These are phyloP conservation scores for Choreutis nemorana DNA, from an alignment of 2,888 invertebrate species.

Conservation along the genomic window DNA sequence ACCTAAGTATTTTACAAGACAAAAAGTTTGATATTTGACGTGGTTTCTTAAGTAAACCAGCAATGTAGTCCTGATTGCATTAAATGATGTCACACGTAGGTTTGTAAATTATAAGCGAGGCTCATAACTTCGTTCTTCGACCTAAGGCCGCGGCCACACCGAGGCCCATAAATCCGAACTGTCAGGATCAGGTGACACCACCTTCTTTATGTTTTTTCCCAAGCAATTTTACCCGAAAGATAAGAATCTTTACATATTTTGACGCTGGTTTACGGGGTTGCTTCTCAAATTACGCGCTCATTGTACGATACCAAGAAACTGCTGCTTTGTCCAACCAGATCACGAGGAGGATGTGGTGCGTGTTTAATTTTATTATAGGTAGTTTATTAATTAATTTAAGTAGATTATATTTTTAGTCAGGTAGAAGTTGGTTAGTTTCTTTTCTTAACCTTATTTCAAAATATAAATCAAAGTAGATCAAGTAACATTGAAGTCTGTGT, in stretches of 20 bases:
- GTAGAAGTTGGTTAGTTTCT: no score
- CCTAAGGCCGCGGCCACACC: constrained; percentile 63
- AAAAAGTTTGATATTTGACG: constrained; percentile 12
- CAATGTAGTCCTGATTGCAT: constrained; percentile 2
- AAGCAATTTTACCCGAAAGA: constrained; percentile 67
- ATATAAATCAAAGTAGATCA: no score
- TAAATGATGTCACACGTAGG: constrained; percentile 21
- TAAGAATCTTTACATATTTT: constrained; percentile 68
- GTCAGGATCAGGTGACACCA: constrained; percentile 67
- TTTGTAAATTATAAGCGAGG: constrained; percentile 56
- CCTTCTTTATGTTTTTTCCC: constrained; percentile 69
- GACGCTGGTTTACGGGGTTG: constrained; percentile 59
- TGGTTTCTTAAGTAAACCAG: constrained; percentile 5
- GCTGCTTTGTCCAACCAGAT: constrained; percentile 31
- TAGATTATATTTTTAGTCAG: no score
- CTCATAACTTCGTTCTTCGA: constrained; percentile 51
- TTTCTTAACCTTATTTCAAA: no score
- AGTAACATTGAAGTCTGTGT: no score
- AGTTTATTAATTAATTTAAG: no score
- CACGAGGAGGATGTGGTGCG: no score
- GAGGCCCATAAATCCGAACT: constrained; percentile 51
- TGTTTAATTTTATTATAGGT: no score
- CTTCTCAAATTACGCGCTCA: constrained; percentile 63
- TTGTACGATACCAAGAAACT: constrained; percentile 54
- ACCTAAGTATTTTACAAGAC: constrained; percentile 13